phyloP scores from a whole-genome alignment of 2,797 vertebrate species.

The Alouatta caraya region DNA sequence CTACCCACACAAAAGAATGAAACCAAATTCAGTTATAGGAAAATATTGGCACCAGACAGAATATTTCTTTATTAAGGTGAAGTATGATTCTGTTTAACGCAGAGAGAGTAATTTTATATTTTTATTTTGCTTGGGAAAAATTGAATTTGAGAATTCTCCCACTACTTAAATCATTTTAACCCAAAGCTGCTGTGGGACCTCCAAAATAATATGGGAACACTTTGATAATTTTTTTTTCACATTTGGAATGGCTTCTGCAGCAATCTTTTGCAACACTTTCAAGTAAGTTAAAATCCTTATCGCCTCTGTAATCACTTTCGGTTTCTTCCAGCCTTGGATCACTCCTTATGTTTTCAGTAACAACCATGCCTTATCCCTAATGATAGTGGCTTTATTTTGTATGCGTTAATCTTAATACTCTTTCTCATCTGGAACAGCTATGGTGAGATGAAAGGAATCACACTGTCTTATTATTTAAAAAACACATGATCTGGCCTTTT shows the following conservation, averaged over 20 bases:
- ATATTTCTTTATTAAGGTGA: constrained; percentile 16
- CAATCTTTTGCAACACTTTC: not conserved
- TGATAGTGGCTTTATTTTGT: not conserved
- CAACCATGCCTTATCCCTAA: not conserved
- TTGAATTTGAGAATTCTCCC: not conserved
- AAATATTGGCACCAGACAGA: not conserved
- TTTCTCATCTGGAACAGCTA: not conserved
- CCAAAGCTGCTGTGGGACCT: not conserved
- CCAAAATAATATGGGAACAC: not conserved
- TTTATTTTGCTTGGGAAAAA: constrained; percentile 2
- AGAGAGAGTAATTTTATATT: not conserved
- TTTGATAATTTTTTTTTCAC: not conserved
- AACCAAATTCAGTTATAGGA: constrained; percentile 1
- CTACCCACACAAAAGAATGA: not conserved
- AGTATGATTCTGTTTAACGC: not conserved
- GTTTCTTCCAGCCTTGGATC: not conserved
- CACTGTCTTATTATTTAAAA: not conserved
- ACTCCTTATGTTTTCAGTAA: not conserved
- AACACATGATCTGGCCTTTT: not conserved
- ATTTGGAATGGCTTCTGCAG: not conserved
- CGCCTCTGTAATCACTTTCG: not conserved
- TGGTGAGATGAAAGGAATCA: not conserved
- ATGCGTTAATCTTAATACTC: not conserved
- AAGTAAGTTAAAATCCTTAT: not conserved
- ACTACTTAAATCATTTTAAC: not conserved